These are phyloP conservation scores for Campoletis sonorensis DNA, from an alignment of 1,140 invertebrate genomes.

Conservation along the genomic window DNA sequence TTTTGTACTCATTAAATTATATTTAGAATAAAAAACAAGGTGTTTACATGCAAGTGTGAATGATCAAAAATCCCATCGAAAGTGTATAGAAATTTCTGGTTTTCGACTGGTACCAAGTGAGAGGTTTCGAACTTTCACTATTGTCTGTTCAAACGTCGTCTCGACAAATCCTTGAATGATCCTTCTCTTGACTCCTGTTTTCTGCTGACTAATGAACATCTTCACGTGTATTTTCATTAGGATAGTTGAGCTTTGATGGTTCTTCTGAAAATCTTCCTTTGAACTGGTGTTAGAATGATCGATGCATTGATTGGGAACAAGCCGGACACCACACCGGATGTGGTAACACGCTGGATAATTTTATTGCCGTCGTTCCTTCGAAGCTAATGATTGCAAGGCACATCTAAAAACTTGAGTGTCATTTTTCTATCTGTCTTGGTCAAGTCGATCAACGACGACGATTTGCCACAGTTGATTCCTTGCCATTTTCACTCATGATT, in stretches of 20 bases:
- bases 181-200: not conserved
- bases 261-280: not conserved
- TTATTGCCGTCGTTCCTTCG: not conserved
- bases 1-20: conserved; percentile 16
- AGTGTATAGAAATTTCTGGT: conserved; percentile 29
- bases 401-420: not conserved
- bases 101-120: not conserved
- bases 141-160: not conserved
- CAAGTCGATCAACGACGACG: conserved; percentile 29
- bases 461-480: conserved; percentile 43
- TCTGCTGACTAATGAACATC: not conserved
- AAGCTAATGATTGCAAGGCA: not conserved
- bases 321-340: conserved; percentile 37
- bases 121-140: conserved; percentile 19
- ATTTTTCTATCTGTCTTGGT: not conserved
- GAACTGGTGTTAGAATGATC: conserved; percentile 5
- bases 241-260: no score
- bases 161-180: not conserved
- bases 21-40: not conserved
- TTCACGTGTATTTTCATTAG: not conserved
- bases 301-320: not conserved
- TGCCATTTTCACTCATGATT: conserved; percentile 57
- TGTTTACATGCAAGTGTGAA: conserved; percentile 32
- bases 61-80: not conserved
- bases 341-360: conserved; percentile 15